phyloP scores from a whole-genome alignment of 2,888 invertebrate species.

The Dendrolimus houi region DNA sequence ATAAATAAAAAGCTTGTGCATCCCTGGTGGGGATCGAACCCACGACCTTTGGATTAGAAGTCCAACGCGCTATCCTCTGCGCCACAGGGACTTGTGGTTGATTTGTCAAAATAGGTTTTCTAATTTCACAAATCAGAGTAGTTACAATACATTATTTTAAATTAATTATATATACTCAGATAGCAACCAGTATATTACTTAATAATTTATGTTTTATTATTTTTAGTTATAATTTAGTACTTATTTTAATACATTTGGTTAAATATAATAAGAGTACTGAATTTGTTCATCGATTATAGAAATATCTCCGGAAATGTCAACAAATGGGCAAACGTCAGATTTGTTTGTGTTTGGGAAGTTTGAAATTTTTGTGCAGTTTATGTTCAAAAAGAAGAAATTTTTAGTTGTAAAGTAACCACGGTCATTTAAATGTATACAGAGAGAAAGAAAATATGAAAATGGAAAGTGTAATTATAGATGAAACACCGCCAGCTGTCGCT shows the following conservation, averaged over 20 bases:
- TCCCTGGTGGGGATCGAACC: conserved; percentile 92
- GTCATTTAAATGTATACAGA: conserved; percentile 6
- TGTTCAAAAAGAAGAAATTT: conserved; percentile 17
- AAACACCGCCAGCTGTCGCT: conserved; percentile 7
- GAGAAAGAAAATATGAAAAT: conserved; percentile 25
- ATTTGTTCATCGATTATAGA: conserved; percentile 5
- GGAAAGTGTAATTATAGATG: conserved; percentile 26
- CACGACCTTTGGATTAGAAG: conserved; percentile 94
- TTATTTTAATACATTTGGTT: not conserved
- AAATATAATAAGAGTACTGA: not conserved
- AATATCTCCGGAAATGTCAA: conserved; percentile 44
- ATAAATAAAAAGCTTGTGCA: conserved; percentile 42
- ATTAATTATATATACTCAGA: not conserved
- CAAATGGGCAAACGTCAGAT: conserved; percentile 42
- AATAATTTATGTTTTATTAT: not conserved
- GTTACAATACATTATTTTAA: not conserved
- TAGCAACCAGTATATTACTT: too few relatives aligned
- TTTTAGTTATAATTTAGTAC: not conserved
- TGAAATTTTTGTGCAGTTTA: conserved; percentile 47
- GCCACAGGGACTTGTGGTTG: conserved; percentile 81
- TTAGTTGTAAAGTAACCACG: conserved; percentile 13
- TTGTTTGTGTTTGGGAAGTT: conserved; percentile 52
- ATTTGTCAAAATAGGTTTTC: conserved; percentile 25
- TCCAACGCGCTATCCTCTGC: conserved; percentile 93
- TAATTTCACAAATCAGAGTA: not conserved